Conservation (phyloP, 1,140 invertebrate species). For the Ditylenchus dipsaci region DNA sequence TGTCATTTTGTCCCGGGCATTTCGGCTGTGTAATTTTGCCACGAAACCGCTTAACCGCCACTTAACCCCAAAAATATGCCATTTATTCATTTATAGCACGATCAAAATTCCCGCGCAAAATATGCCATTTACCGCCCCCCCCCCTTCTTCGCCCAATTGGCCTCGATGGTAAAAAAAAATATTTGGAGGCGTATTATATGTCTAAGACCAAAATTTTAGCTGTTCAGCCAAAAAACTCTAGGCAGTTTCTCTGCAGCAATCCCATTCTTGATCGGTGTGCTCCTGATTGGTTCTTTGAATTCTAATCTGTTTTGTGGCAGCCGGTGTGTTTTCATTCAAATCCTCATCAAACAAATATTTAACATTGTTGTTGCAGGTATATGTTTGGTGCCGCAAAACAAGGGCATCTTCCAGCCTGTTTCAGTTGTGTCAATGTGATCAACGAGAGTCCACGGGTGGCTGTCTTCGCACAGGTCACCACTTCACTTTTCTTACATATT, state of each 20-base stretch:
- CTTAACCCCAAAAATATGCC: too few relatives aligned
- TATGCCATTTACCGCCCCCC: too few relatives aligned
- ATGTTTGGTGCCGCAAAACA: constrained; percentile 58
- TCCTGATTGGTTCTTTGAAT: constrained; percentile 55
- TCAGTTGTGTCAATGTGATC: constrained; percentile 51
- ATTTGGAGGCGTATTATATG: too few relatives aligned
- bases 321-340: constrained; percentile 1
- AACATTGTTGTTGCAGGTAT: constrained; percentile 22
- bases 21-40: too few relatives aligned
- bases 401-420: constrained; percentile 57
- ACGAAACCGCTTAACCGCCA: too few relatives aligned
- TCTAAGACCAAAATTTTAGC: constrained; percentile 32
- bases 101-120: too few relatives aligned
- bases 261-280: constrained; percentile 53
- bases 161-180: too few relatives aligned
- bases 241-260: constrained; percentile 50
- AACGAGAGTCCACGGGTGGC: constrained; percentile 53
- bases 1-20: too few relatives aligned
- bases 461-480: constrained; percentile 52
- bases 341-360: not conserved
- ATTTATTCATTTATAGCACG: too few relatives aligned
- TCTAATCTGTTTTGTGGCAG: constrained; percentile 55
- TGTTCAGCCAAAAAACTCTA: constrained; percentile 54
- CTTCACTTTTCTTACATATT: not conserved
- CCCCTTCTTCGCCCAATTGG: too few relatives aligned